Evolutionary conservation across 2,888 invertebrate genomes (phyloP).

Genomic region (Lymantria dispar): DNA sequence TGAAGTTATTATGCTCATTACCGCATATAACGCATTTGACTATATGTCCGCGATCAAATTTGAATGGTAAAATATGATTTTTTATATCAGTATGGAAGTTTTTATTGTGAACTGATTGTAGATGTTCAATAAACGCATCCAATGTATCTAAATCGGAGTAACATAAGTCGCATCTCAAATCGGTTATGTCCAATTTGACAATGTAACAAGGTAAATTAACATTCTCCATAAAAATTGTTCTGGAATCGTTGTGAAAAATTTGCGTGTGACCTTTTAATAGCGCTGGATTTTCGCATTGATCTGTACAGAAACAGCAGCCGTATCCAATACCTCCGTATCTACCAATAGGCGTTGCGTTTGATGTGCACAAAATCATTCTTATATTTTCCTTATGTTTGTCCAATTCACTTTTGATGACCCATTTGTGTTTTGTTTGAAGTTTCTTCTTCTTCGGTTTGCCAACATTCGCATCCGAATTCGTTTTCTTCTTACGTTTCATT

Average conservation of each 20-base stretch:
- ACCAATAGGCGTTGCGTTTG: conserved; percentile 65
- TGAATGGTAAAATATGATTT: conserved; percentile 49
- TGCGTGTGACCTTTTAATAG: conserved; percentile 55
- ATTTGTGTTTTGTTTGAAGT: neutral
- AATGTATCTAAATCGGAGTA: conserved; percentile 23
- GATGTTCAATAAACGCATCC: conserved; percentile 39
- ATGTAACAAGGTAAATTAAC: conserved; percentile 28
- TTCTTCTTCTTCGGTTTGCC: neutral
- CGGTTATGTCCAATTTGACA: conserved; percentile 55
- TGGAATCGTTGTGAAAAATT: conserved; percentile 38
- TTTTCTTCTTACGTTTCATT: conserved; percentile 6
- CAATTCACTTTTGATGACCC: conserved; percentile 17
- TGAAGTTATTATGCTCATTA: conserved; percentile 44
- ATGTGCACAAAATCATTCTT: conserved; percentile 45
- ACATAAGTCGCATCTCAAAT: conserved; percentile 46
- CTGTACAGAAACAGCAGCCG: conserved; percentile 54
- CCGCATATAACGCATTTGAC: conserved; percentile 39
- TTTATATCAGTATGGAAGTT: conserved; percentile 36
- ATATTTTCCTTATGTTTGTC: conserved; percentile 52
- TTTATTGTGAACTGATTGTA: conserved; percentile 37
- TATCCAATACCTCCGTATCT: conserved; percentile 52
- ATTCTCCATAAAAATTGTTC: conserved; percentile 49
- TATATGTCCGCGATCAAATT: conserved; percentile 31
- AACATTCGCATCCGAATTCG: conserved; percentile 1
- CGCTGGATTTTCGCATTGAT: conserved; percentile 45